Percentiles rank a stretch among this genome's conserved stretches.
Evolutionary conservation across 2,797 vertebrate species (phyloP).

Genomic region (Aquila chrysaetos): DNA sequence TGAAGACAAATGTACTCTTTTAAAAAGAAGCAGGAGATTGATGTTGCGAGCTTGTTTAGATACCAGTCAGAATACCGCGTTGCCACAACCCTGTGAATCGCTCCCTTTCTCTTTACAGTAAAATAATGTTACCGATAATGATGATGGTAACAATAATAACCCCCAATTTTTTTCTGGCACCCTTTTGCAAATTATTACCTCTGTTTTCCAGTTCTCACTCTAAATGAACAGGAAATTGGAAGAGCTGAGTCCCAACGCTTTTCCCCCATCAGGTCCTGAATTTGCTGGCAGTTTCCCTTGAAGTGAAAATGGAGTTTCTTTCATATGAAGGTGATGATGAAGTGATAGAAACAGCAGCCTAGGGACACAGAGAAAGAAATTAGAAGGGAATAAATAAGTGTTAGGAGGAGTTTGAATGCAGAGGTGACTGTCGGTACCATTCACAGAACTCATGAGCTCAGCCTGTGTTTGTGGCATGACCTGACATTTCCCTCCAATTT

Average conservation of each 20-base stretch:
- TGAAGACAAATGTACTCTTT: conserved; percentile 17
- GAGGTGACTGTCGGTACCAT: fast-evolving
- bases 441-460: not conserved
- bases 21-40: not conserved
- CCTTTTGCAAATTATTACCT: not conserved
- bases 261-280: not conserved
- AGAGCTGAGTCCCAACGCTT: not conserved
- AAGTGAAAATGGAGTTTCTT: not conserved
- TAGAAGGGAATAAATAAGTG: not conserved
- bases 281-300: not conserved
- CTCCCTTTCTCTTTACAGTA: not conserved
- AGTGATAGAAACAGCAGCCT: not conserved
- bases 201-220: not conserved
- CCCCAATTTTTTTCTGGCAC: not conserved
- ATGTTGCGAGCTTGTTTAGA: not conserved
- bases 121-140: not conserved
- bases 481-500: not conserved
- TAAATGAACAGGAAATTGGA: not conserved
- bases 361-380: not conserved
- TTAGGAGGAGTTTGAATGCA: not conserved
- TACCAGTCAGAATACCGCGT: not conserved
- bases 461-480: not conserved
- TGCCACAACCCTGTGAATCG: not conserved
- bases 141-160: not conserved
- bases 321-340: not conserved